These are phyloP conservation scores for Leucophenga varia DNA, from an alignment of 1,140 invertebrate species.

Conservation along the genomic window DNA sequence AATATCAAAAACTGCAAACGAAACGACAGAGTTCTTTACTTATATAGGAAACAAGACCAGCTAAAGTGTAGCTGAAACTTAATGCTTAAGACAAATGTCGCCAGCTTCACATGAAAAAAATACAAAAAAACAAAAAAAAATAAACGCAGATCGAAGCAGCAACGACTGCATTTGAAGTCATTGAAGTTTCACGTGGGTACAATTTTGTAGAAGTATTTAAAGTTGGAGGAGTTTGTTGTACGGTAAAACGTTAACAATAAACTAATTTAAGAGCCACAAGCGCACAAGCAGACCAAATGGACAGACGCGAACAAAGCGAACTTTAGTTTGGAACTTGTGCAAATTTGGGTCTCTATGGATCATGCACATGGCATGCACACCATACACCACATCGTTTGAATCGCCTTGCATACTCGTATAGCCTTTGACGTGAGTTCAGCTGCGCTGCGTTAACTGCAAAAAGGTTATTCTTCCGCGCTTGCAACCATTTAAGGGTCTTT, in stretches of 20 bases:
- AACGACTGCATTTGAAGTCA: too few relatives aligned
- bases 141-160: slow-evolving; percentile 22
- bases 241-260: too few relatives aligned
- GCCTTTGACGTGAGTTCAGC: slow-evolving; percentile 26
- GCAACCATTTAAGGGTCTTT: slow-evolving; percentile 46
- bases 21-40: slow-evolving; percentile 35
- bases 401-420: slow-evolving; percentile 8
- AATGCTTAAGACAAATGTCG: slow-evolving; percentile 50
- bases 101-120: slow-evolving; percentile 56
- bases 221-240: too few relatives aligned
- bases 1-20: slow-evolving; percentile 44
- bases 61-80: too few relatives aligned
- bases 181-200: too few relatives aligned
- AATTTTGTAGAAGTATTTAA: too few relatives aligned
- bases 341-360: slow-evolving; percentile 23
- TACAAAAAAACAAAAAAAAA: slow-evolving; percentile 58
- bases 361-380: slow-evolving; percentile 34
- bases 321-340: background rate
- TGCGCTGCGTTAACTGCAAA: slow-evolving; percentile 37
- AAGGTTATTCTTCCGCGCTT: slow-evolving; percentile 53
- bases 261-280: slow-evolving; percentile 46
- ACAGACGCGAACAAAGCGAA: background rate
- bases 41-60: slow-evolving; percentile 33
- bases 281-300: slow-evolving; percentile 2
- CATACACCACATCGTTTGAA: slow-evolving; percentile 26